Evolutionary conservation across 2,797 vertebrate genomes (phyloP).

Genomic region (Corythornis leucogaster): DNA sequence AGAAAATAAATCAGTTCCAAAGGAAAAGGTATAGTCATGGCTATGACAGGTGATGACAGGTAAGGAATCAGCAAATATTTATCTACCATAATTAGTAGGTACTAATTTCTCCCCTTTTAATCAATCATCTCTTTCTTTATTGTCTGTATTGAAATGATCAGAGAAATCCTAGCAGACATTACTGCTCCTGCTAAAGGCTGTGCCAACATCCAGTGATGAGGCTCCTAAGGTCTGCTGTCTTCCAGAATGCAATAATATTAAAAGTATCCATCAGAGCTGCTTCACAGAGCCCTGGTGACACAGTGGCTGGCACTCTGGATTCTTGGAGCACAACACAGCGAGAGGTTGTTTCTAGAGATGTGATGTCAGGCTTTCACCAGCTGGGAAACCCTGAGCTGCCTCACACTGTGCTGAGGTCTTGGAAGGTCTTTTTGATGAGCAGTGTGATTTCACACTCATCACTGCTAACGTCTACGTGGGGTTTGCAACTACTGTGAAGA

Average conservation of each 20-base stretch:
- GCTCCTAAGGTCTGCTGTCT: neutral
- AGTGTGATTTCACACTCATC: rapidly evolving
- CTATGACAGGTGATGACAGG: neutral
- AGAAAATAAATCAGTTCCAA: neutral
- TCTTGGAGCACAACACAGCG: rapidly evolving
- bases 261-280: neutral
- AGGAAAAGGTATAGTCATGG: neutral
- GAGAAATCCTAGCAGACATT: neutral
- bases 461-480: neutral
- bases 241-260: neutral
- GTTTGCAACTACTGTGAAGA: neutral
- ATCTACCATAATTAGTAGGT: neutral
- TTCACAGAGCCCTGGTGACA: neutral
- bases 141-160: neutral
- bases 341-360: neutral
- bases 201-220: neutral
- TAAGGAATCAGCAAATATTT: neutral
- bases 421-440: neutral
- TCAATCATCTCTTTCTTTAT: neutral
- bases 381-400: neutral
- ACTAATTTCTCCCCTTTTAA: neutral
- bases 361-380: neutral
- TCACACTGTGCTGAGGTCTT: rapidly evolving
- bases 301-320: neutral
- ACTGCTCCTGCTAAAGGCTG: neutral